Percentiles rank a stretch among this genome's conserved stretches.
Conservation (phyloP, 2,888 invertebrate genomes). For the Raillietiella orientalis region DNA sequence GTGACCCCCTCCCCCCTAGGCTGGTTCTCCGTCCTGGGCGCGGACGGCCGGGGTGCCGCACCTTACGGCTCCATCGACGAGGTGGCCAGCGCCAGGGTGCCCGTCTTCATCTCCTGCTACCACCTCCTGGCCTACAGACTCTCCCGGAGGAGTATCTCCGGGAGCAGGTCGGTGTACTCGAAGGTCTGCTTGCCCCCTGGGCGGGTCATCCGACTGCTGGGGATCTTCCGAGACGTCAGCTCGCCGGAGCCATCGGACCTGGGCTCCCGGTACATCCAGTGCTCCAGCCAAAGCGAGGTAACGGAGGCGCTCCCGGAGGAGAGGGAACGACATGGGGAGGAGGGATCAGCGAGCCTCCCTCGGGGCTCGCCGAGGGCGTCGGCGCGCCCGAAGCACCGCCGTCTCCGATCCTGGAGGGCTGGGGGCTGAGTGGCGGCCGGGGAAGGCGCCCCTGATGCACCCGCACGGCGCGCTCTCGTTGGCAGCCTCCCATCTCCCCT, state of each 20-base stretch:
- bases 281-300: slow-evolving; percentile 36
- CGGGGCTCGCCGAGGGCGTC: too few relatives aligned
- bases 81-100: slow-evolving; percentile 24
- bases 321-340: too few relatives aligned
- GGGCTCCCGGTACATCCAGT: slow-evolving; percentile 27
- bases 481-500: too few relatives aligned
- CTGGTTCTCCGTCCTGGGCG: slow-evolving; percentile 10
- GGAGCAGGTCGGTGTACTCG: slow-evolving; percentile 17
- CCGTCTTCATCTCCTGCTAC: slow-evolving; percentile 26
- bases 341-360: too few relatives aligned
- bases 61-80: slow-evolving; percentile 13
- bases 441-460: too few relatives aligned
- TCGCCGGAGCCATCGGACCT: slow-evolving; percentile 5
- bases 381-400: too few relatives aligned
- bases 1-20: slow-evolving; percentile 8
- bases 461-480: too few relatives aligned
- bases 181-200: slow-evolving; percentile 34
- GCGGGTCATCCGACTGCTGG: slow-evolving; percentile 32
- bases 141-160: too few relatives aligned
- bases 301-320: too few relatives aligned
- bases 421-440: too few relatives aligned
- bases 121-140: slow-evolving; percentile 23
- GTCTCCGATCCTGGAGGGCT: too few relatives aligned
- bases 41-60: slow-evolving; percentile 23
- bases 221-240: slow-evolving; percentile 34